A percentile compares a stretch with the other conserved stretches of the same genome.
Evolutionary conservation across 2,113 vertebrate genomes (phyloP).

Genomic region (Zosterops japonicus): DNA sequence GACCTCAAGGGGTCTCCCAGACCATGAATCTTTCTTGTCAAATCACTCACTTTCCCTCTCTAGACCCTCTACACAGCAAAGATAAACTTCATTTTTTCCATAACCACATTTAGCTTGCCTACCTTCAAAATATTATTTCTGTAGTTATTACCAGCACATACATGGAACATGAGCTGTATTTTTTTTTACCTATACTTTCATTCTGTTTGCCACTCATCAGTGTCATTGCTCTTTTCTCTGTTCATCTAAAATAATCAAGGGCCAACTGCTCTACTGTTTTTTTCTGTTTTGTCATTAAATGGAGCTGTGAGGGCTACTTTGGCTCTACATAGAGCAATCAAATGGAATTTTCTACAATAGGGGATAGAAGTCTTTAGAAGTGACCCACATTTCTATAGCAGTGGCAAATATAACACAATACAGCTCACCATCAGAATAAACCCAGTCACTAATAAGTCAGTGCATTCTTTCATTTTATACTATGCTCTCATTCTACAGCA

Average conservation of each 20-base stretch:
- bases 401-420: not conserved
- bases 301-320: not conserved
- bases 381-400: not conserved
- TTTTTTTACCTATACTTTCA: not conserved
- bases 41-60: not conserved
- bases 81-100: not conserved
- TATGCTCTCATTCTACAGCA: not conserved
- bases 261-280: not conserved
- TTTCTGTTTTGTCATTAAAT: not conserved
- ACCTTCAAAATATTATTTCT: not conserved
- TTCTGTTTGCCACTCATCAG: not conserved
- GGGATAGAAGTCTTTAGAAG: not conserved
- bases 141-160: not conserved
- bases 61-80: not conserved
- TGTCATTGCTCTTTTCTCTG: not conserved
- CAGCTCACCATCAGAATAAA: not conserved
- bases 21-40: rapidly evolving
- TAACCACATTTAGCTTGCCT: not conserved
- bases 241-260: not conserved
- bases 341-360: not conserved
- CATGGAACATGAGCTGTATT: rapidly evolving
- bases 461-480: not conserved
- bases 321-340: not conserved
- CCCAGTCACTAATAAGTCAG: not conserved
- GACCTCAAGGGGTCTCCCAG: not conserved